phyloP scores from a whole-genome alignment of 2,113 vertebrate species.

The Dipodomys ordii region DNA sequence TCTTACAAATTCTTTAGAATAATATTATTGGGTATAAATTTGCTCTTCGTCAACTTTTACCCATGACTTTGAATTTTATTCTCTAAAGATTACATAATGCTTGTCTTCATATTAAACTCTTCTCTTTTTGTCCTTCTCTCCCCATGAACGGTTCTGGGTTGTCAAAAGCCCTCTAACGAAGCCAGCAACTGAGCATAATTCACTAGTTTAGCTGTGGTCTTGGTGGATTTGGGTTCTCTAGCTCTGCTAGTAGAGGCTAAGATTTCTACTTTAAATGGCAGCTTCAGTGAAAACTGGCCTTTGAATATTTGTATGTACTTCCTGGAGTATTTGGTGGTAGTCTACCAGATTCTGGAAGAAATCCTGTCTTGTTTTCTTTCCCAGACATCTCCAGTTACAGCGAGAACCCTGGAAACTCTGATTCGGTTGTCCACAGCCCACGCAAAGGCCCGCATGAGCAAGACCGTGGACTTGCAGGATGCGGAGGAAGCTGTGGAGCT shows the following conservation, averaged over 20 bases:
- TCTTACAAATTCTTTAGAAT: no score
- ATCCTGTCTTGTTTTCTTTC: background rate
- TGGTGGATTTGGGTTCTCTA: background rate
- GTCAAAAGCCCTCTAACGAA: background rate
- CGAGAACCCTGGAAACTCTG: constrained; percentile 95
- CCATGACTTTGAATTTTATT: background rate
- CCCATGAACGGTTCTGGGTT: background rate
- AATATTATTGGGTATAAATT: background rate
- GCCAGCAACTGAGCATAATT: background rate
- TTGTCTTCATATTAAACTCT: background rate
- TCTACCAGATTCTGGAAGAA: background rate
- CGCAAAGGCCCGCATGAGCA: constrained; percentile 97
- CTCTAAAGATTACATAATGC: background rate
- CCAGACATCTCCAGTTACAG: constrained; percentile 97
- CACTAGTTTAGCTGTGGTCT: background rate
- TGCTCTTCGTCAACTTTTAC: background rate
- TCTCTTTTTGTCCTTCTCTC: background rate
- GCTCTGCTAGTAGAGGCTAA: background rate
- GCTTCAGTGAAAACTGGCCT: background rate
- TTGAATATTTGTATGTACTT: background rate
- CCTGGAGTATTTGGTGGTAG: background rate
- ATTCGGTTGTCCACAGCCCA: constrained; percentile 97
- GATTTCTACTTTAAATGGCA: background rate
- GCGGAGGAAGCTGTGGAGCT: constrained; percentile 95
- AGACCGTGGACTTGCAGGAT: constrained; percentile 93